Evolutionary conservation across 23 tunicate species (phyloP).

Genomic region (Ascidia mentula): DNA sequence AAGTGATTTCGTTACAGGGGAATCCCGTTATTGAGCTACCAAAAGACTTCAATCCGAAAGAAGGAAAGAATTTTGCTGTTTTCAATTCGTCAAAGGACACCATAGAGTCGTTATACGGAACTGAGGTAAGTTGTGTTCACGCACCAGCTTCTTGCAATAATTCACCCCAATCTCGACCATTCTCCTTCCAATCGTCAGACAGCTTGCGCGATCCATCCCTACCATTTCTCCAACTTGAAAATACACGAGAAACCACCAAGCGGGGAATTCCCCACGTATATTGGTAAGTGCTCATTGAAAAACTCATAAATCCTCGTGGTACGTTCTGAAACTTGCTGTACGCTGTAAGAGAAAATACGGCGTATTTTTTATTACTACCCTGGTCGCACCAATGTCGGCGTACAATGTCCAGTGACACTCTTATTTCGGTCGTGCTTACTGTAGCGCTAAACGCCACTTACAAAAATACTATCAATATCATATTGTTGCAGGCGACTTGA

Average conservation of each 20-base stretch:
- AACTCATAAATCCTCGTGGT: too few relatives aligned
- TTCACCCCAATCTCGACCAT: background rate
- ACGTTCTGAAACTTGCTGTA: too few relatives aligned
- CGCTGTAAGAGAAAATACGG: too few relatives aligned
- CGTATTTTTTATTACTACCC: too few relatives aligned
- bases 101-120: background rate
- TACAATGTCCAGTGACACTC: too few relatives aligned
- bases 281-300: too few relatives aligned
- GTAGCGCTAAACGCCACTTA: too few relatives aligned
- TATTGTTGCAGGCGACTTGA: background rate
- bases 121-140: background rate
- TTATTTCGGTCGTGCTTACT: too few relatives aligned
- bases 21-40: too few relatives aligned
- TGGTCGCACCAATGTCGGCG: too few relatives aligned
- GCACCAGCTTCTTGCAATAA: background rate
- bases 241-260: background rate
- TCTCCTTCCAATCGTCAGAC: background rate
- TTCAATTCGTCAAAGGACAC: background rate
- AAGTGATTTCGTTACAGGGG: too few relatives aligned
- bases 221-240: background rate
- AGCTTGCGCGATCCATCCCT: background rate
- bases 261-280: background rate
- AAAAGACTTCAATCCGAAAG: background rate
- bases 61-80: background rate
- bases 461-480: too few relatives aligned